These are phyloP conservation scores for Drosophila asahinai DNA, from an alignment of 1,140 invertebrate genomes.

Conservation along the genomic window DNA sequence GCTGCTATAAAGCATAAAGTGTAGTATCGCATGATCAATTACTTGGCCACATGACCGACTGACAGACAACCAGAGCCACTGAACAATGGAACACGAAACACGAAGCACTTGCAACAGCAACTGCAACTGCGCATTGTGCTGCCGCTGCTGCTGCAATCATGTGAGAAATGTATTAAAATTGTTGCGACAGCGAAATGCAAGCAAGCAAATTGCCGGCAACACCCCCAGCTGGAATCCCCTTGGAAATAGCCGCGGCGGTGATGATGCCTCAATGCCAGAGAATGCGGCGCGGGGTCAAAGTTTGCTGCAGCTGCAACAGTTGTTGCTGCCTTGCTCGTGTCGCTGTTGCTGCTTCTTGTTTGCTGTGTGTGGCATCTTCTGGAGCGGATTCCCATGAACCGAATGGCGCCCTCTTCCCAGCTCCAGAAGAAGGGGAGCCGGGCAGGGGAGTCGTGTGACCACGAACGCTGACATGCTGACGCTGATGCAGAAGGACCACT, in stretches of 20 bases:
- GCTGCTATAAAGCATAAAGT: conserved; percentile 7
- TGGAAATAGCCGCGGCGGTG: neutral
- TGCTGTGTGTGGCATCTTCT: conserved; percentile 72
- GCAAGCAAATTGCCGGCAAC: conserved; percentile 65
- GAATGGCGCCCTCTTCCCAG: conserved; percentile 58
- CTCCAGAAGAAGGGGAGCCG: conserved; percentile 22
- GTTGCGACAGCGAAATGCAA: conserved; percentile 77
- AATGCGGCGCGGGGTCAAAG: conserved; percentile 68
- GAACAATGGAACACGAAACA: conserved; percentile 39
- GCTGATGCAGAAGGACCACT: conserved; percentile 46
- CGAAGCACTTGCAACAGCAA: conserved; percentile 36
- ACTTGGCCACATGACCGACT: conserved; percentile 49
- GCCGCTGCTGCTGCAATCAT: conserved; percentile 56
- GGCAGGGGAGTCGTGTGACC: conserved; percentile 56
- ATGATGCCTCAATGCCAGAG: conserved; percentile 58
- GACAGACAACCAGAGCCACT: conserved; percentile 33
- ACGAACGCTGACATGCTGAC: conserved; percentile 59
- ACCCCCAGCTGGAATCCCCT: conserved; percentile 1
- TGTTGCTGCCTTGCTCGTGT: conserved; percentile 30
- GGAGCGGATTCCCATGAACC: conserved; percentile 73
- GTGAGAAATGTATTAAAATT: conserved; percentile 77
- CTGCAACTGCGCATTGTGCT: conserved; percentile 23
- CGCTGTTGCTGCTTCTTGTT: conserved; percentile 30
- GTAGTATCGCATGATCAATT: conserved; percentile 43
- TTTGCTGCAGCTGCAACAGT: conserved; percentile 58